phyloP scores from a whole-genome alignment of 2,797 vertebrate genomes.

The Otus scops region DNA sequence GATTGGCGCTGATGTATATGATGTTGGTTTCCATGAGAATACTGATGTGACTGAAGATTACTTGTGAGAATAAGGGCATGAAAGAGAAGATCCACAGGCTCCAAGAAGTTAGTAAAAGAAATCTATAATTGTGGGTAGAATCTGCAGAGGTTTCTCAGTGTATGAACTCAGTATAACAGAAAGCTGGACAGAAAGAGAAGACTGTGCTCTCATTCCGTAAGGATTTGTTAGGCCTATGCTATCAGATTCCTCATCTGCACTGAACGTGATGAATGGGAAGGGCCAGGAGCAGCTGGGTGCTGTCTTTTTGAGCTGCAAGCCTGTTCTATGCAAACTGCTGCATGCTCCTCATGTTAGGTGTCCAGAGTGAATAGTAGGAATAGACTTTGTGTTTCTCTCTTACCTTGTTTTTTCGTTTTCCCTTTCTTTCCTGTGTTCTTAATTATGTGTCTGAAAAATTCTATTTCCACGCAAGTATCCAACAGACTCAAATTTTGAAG shows the following conservation, averaged over 20 bases:
- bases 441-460: neutral
- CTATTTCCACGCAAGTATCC: neutral
- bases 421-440: neutral
- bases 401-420: neutral
- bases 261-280: accelerated
- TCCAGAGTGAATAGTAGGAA: neutral
- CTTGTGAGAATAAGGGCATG: neutral
- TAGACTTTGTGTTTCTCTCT: neutral
- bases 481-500: neutral
- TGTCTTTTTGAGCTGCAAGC: neutral
- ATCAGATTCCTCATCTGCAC: neutral
- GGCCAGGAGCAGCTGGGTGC: neutral
- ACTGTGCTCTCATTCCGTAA: neutral
- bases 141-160: neutral
- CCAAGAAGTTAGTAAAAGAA: neutral
- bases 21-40: constrained; percentile 2
- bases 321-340: neutral
- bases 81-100: neutral
- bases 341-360: accelerated
- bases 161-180: neutral
- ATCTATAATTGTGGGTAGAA: neutral
- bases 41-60: neutral
- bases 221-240: neutral
- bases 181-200: neutral
- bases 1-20: neutral